Percentiles rank a stretch among this genome's conserved stretches.
phyloP scores from a whole-genome alignment of 2,797 vertebrate species.

The Sebastes minor region DNA sequence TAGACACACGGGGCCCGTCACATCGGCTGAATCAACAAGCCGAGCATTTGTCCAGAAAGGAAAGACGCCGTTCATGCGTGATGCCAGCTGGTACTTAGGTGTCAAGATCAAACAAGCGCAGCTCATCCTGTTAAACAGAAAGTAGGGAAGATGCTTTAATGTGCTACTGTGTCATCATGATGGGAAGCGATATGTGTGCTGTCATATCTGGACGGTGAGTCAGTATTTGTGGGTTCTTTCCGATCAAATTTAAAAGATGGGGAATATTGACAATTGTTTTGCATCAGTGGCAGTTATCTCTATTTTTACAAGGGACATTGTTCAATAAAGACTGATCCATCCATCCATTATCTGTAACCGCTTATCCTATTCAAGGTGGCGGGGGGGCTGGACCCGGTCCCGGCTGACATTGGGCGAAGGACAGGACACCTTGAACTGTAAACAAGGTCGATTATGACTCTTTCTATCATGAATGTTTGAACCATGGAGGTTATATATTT shows the following conservation, averaged over 20 bases:
- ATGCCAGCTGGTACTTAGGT: constrained; percentile 75
- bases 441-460: too few species aligned
- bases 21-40: constrained; percentile 50
- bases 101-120: constrained; percentile 77
- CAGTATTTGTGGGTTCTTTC: constrained; percentile 45
- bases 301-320: constrained; percentile 8
- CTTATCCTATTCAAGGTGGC: too few species aligned
- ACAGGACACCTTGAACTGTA: too few species aligned
- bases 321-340: neutral
- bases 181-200: constrained; percentile 14
- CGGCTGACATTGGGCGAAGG: too few species aligned
- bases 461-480: too few species aligned
- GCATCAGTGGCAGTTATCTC: constrained; percentile 10
- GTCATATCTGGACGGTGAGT: constrained; percentile 36
- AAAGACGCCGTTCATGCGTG: constrained; percentile 64
- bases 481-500: too few species aligned
- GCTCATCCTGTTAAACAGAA: constrained; percentile 78
- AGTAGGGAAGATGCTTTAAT: constrained; percentile 42
- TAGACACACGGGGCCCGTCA: constrained; percentile 62
- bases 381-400: too few species aligned
- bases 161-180: constrained; percentile 67
- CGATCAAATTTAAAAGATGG: constrained; percentile 24
- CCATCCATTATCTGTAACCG: too few species aligned
- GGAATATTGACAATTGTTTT: constrained; percentile 16
- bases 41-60: constrained; percentile 64